Conservation (phyloP, 2,888 invertebrate genomes). For the Drosophila neotestacea region DNA sequence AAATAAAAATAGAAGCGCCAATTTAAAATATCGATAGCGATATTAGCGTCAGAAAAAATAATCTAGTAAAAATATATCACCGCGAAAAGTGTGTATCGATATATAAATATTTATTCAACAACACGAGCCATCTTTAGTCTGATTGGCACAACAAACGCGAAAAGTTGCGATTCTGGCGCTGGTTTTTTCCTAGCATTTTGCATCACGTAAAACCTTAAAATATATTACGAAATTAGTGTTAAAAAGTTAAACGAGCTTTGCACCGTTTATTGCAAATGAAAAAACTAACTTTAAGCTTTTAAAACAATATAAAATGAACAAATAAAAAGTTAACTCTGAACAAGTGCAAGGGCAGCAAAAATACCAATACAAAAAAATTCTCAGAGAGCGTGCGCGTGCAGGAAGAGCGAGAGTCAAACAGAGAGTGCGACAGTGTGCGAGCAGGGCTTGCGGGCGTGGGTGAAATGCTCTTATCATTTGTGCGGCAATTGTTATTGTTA, state of each 20-base stretch:
- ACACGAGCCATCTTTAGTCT: conserved; percentile 41
- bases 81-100: too few relatives aligned
- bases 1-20: too few relatives aligned
- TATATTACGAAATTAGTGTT: conserved; percentile 12
- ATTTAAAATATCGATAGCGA: too few relatives aligned
- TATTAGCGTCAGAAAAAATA: too few relatives aligned
- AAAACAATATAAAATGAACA: background rate
- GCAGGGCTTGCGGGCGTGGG: conserved; percentile 16
- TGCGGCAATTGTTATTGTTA: conserved; percentile 69
- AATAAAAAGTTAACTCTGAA: conserved; percentile 31
- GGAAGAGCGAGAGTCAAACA: conserved; percentile 19
- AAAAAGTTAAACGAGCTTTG: background rate
- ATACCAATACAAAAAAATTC: conserved; percentile 68
- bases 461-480: conserved; percentile 56
- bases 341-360: conserved; percentile 62
- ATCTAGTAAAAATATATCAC: too few relatives aligned
- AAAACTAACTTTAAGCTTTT: background rate
- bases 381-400: conserved; percentile 43
- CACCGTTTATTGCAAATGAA: background rate
- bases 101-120: too few relatives aligned
- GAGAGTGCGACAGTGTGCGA: conserved; percentile 18
- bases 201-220: conserved; percentile 53
- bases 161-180: conserved; percentile 63
- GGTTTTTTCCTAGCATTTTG: conserved; percentile 53
- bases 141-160: conserved; percentile 75